Percentiles rank a stretch among this genome's conserved stretches.
Evolutionary conservation across 2,888 invertebrate genomes (phyloP).

Genomic region (Helleia helle): DNA sequence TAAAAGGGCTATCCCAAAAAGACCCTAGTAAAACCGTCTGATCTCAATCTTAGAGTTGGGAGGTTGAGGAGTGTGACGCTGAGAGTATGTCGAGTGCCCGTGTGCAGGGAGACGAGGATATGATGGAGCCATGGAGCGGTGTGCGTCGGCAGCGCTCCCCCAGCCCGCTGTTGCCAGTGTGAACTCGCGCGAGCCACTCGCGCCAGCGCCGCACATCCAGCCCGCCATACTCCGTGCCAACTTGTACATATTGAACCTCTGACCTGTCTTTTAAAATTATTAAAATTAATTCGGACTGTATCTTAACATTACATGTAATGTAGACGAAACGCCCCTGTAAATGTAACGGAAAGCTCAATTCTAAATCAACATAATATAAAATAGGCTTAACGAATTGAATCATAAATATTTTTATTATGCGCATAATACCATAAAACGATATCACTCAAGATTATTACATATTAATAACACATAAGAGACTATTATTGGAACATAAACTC

Average conservation of each 20-base stretch:
- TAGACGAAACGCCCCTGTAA: slow-evolving; percentile 4
- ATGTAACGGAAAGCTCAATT: slow-evolving; percentile 43
- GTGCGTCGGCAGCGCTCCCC: slow-evolving; percentile 54
- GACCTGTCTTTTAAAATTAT: slow-evolving; percentile 13
- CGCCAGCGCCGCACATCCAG: slow-evolving; percentile 13
- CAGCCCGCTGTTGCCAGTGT: slow-evolving; percentile 63
- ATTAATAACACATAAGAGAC: too few species aligned
- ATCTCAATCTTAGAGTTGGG: slow-evolving; percentile 70
- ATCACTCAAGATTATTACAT: too few species aligned
- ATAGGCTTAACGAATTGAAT: background rate
- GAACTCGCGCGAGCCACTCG: slow-evolving; percentile 24
- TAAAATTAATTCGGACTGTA: slow-evolving; percentile 9
- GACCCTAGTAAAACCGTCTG: slow-evolving; percentile 48
- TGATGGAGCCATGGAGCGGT: slow-evolving; percentile 74
- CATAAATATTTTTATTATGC: background rate
- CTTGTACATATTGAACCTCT: slow-evolving; percentile 9
- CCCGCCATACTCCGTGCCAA: slow-evolving; percentile 14
- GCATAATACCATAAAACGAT: background rate
- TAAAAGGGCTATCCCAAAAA: slow-evolving; percentile 12
- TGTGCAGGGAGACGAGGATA: slow-evolving; percentile 77
- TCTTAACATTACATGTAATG: background rate
- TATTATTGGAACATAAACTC: too few species aligned
- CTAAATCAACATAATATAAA: slow-evolving; percentile 30
- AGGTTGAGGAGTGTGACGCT: slow-evolving; percentile 70
- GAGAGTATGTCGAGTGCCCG: slow-evolving; percentile 73